Evolutionary conservation across 2,888 invertebrate genomes (phyloP).

Genomic region (Lithosia quadra): DNA sequence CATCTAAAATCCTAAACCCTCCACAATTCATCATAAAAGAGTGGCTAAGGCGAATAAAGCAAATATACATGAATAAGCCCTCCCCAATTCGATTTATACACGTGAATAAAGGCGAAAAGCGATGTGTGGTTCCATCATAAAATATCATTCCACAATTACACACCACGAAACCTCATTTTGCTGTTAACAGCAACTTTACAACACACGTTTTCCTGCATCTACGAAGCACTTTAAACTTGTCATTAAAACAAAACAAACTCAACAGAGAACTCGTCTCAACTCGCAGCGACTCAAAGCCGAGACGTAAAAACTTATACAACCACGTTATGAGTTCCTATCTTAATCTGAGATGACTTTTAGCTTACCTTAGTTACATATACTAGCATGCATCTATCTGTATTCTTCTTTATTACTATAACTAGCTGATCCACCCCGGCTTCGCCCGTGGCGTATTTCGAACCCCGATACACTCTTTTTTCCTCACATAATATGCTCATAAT

Average conservation of each 20-base stretch:
- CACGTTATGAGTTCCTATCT: slow-evolving; percentile 43
- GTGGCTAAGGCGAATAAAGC: too few species aligned
- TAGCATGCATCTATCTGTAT: slow-evolving; percentile 13
- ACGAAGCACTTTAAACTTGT: slow-evolving; percentile 44
- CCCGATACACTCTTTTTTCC: too few species aligned
- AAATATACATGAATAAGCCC: too few species aligned
- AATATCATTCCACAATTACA: slow-evolving; percentile 3
- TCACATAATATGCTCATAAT: too few species aligned
- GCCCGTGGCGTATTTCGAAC: too few species aligned
- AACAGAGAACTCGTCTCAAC: slow-evolving; percentile 31
- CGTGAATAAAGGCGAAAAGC: too few species aligned
- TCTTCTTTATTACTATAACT: not conserved
- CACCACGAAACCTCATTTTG: not conserved
- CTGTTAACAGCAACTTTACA: not conserved
- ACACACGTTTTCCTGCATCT: slow-evolving; percentile 18
- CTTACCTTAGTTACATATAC: slow-evolving; percentile 31
- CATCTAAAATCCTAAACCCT: too few species aligned
- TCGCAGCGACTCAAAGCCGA: slow-evolving; percentile 19
- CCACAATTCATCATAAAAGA: too few species aligned
- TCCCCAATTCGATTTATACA: too few species aligned
- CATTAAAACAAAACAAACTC: slow-evolving; percentile 41
- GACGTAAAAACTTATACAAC: slow-evolving; percentile 46
- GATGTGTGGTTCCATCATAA: too few species aligned
- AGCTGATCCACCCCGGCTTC: too few species aligned
- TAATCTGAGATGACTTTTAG: slow-evolving; percentile 35